Evolutionary conservation across 2,888 invertebrate species (phyloP), one percentile per base, ranked within the genome.

Genomic region (Epinotia ramella): DNA sequence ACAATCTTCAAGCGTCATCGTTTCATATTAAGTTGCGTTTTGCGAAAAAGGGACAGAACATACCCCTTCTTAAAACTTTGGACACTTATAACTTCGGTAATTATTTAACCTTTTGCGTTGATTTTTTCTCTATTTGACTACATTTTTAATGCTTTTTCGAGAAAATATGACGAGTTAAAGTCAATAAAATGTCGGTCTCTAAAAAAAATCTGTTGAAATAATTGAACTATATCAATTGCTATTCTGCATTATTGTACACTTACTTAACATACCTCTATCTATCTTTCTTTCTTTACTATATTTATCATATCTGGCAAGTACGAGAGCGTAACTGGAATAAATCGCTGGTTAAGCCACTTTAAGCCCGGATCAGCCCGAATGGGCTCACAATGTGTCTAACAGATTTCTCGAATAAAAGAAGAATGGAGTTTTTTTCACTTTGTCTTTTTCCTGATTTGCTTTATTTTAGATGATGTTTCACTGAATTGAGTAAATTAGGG

Each of bases 321-420:
- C 60, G 18, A 56, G 40, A 76, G 79, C 73, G 77, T 73, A 78
- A 84, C 80, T 83, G 82, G 82, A 81, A 84, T 81, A 82, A 81
- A 84, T 83, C 81, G 82, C 67, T 77, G 78, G 78, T 78, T 71
- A 71, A 80, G 78, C 78, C 77, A 77, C 78, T 77, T 77, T 77
- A 77, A 78, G 77, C 73, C 77, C 56, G 62, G 73, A 72, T 77
- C 49, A 28, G 53, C 57, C 13, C 13, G 9, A 63, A 64, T 74
- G 49, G 64, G 64, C 69, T 69, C 64, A 57, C 63, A 24, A 72
- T 28, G 40, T 63, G 68, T 56, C 24, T 64, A 68, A 68, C 68
- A 59, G 68, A 68, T 68, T 64, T 64, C 28, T 9, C 20, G 46
- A 44, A 69, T 68, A 24, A 11, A 59, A 40, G n/a, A 59, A 11